Evolutionary conservation across 2,113 vertebrate genomes (phyloP), one percentile per base, ranked within the genome.

Genomic region (Corydoras sp.): DNA sequence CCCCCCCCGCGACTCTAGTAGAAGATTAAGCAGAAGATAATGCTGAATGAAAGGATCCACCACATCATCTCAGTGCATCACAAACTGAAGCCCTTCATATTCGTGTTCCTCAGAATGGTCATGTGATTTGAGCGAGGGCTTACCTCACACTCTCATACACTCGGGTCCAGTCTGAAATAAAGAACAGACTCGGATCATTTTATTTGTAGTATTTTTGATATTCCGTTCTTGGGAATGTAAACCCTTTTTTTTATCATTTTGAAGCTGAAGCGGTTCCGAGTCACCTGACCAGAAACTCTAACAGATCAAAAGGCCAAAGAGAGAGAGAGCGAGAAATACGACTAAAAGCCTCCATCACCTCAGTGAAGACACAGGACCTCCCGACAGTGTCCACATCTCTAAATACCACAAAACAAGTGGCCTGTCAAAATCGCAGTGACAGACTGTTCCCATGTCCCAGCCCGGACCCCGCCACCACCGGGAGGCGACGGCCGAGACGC

Each of bases 351-450:
- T 88, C 86, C 85, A 85, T 87, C 84, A 86, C 85, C 84, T 87
- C 73, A 76, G 85, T 86, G 84, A 85, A 84, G 86, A 86, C 84
- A 83, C 65, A 68, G 82, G 85, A 83, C 79, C 82, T 75, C 75
- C 76, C 83, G 85, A 83, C 83, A 80, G 79, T 85, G 83, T 84
- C 85, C 87, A 88, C 86, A 85, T 90, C 84, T 90, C 84, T 81
- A 83, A 88, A 87, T 91, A 91, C 86, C 75, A 80, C 69, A 81
- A 86, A 85, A 75, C 81, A 76, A 82, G 80, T 86, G 81, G 79
- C 77, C 80, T 93, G 92, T 93, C 85, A 81, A 82, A 94, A 93
- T 89, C 78, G 83, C 86, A 87, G 65, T 92, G 92, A 93, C 90
- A 93, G 86, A 79, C 88, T 87, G 85, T 86, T 92, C 89, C 88